Percentiles rank a stretch among this genome's conserved stretches.
phyloP scores from a whole-genome alignment of 1,140 invertebrate species.

The Diprion similis region DNA sequence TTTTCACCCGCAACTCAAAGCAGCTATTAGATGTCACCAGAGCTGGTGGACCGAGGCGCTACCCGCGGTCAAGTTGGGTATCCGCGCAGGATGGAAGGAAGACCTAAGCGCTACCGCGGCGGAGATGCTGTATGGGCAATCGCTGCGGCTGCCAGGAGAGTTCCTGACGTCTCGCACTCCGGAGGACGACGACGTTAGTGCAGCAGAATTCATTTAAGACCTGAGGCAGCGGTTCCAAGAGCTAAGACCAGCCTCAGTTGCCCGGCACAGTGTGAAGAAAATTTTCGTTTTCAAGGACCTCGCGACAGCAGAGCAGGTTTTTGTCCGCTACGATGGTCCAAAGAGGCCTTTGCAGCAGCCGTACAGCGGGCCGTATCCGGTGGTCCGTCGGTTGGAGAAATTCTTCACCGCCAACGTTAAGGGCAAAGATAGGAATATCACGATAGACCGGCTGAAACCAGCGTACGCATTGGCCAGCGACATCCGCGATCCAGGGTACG shows the following conservation, averaged over 20 bases:
- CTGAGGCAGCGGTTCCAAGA: slow-evolving; percentile 26
- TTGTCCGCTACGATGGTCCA: slow-evolving; percentile 29
- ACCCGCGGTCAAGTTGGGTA: slow-evolving; percentile 51
- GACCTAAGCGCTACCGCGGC: slow-evolving; percentile 45
- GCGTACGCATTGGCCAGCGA: slow-evolving; percentile 31
- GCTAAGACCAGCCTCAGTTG: background rate
- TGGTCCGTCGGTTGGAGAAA: slow-evolving; percentile 40
- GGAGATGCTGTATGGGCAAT: slow-evolving; percentile 41
- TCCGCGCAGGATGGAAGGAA: slow-evolving; percentile 45
- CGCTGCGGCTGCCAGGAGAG: slow-evolving; percentile 38
- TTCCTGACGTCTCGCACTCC: slow-evolving; percentile 22
- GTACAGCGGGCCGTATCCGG: slow-evolving; percentile 50
- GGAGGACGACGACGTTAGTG: background rate
- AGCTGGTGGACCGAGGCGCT: slow-evolving; percentile 46
- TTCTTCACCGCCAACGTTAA: slow-evolving; percentile 39
- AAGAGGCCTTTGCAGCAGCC: slow-evolving; percentile 32
- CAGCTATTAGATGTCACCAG: slow-evolving; percentile 42
- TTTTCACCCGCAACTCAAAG: slow-evolving; percentile 44
- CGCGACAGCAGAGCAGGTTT: slow-evolving; percentile 26
- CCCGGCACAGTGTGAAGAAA: slow-evolving; percentile 16
- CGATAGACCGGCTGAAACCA: slow-evolving; percentile 53
- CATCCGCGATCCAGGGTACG: too few relatives aligned
- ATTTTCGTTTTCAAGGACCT: slow-evolving; percentile 34
- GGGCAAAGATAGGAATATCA: slow-evolving; percentile 37
- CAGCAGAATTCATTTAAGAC: background rate